Evolutionary conservation across 2,888 invertebrate genomes (phyloP), one percentile per base, ranked within the genome.

Genomic region (Polymixis flavicincta): DNA sequence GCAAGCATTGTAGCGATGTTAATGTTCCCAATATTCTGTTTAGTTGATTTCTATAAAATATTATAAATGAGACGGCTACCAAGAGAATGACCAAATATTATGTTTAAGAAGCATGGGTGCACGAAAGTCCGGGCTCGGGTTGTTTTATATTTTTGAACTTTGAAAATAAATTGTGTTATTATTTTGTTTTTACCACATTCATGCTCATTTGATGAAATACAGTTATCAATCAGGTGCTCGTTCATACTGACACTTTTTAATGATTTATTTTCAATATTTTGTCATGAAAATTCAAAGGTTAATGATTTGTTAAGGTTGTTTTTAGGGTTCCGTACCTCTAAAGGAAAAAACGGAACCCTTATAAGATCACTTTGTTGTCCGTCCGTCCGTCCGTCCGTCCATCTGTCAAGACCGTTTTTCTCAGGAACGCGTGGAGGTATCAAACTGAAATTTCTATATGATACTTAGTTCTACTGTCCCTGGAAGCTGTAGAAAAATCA

Each of bases 21-120:
- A 95, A 96, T 95, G 95, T 95, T 94, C 92, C 91, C 94, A 89
- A 92, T n/a, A n/a, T 91, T 94, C 92, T 94, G 94, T 96, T 95
- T 96, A 95, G 96, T 96, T 96, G 96, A 96, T 96, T 96, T 96
- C 96, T 96, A 95, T 96, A 95, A 96, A 96, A 95, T 96, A 95
- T 96, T 96, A 96, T 96, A 95, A 96, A 96, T 93, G 95, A 93
- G 95, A 95, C 92, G 94, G 96, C 96, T 96, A 96, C 96, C 94
- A 95, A 94, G 93, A 92, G 91, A 95, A 95, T 96, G 95, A 95
- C 96, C 96, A 95, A 96, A 96, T 95, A 95, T 95, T 94, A 92
- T 93, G 92, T 94, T 90, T 90, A 89, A 89, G 76, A 37, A 48
- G 68, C 87, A 91, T 80, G 83, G 92, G 50, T 25, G 78, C 61